Conservation (phyloP, 1,140 invertebrate species). For the Neuroterus valhalla region DNA sequence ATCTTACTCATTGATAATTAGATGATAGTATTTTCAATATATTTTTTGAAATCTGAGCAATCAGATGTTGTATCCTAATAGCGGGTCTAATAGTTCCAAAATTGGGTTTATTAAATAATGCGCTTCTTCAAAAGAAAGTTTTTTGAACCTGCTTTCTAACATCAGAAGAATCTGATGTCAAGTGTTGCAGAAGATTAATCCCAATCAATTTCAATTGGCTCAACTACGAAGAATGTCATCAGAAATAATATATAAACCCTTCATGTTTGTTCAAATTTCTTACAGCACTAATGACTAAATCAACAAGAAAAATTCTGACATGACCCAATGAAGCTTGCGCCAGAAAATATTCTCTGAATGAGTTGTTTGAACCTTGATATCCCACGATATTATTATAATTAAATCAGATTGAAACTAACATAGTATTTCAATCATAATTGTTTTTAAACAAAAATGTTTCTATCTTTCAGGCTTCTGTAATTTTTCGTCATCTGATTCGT, state of each 20-base stretch:
- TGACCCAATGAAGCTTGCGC: too few relatives aligned
- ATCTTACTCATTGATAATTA: not conserved
- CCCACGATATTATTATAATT: too few relatives aligned
- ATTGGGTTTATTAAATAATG: not conserved
- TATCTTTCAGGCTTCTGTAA: too few relatives aligned
- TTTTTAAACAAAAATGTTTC: too few relatives aligned
- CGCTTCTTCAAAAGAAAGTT: not conserved
- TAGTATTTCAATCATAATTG: too few relatives aligned
- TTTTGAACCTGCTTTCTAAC: not conserved
- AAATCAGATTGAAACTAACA: too few relatives aligned
- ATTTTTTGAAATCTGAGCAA: not conserved
- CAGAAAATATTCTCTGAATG: too few relatives aligned
- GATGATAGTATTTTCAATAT: not conserved
- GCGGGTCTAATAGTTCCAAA: too few relatives aligned
- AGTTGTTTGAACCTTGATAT: too few relatives aligned
- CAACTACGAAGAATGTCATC: not conserved
- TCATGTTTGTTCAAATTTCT: not conserved
- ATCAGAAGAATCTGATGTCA: not conserved
- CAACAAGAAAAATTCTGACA: not conserved
- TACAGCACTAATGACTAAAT: not conserved
- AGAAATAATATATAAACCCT: not conserved
- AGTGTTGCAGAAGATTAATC: conserved; percentile 17
- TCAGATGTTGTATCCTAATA: too few relatives aligned
- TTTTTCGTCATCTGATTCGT: too few relatives aligned
- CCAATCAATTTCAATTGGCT: conserved; percentile 23